Base-by-base conservation (phyloP, 2,888 invertebrate genomes). In the Pandemis cinnamomeana region DNA sequence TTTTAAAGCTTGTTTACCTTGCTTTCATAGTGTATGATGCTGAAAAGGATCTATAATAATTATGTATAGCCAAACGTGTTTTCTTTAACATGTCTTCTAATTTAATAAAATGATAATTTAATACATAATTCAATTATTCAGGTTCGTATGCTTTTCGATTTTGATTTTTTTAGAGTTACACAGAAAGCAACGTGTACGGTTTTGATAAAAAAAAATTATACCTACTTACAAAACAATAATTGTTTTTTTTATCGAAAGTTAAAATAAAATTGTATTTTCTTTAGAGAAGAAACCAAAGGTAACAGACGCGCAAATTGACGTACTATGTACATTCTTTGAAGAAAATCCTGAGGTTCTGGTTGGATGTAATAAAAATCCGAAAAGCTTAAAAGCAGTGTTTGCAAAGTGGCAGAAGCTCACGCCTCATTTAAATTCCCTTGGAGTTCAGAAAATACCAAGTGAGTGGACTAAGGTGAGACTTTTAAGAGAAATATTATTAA, bases 401-500 rank as follows among this genome's bases (percentile, higher is more conserved):
- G n/a, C 8, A 42, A 62, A 62, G 42, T 62, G 61, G 61, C 36
- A 62, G n/a, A 41, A 42, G 8, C 7, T 62, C 7, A 42, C 42
- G 13, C 61, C 61, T n/a, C n/a, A 62, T 42, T 42, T 62, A 42
- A 62, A 62, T n/a, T 62, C 61, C 3, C 42, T 62, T n/a, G 61
- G 61, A 42, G 8, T 15, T 8, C 41, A 62, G 1, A 62, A 62
- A 42, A 13, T 7, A 7, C 42, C 41, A 0, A 62, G 6, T 2
- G 42, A n/a, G 5, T 62, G 61, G 61, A 42, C 61, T 15, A 62
- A 41, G 61, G 61, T 62, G 27, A 62, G 42, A 20, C 20, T 20
- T 20, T 20, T 20, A 20, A 20, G 20, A 20, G 20, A 20, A 20
- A 20, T 20, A 20, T 20, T 20, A 20, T 20, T 20, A 20, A 20